Percentiles rank a stretch among this genome's conserved stretches.
Conservation (phyloP, 2,888 invertebrate species). For the Nymphalis polychloros region DNA sequence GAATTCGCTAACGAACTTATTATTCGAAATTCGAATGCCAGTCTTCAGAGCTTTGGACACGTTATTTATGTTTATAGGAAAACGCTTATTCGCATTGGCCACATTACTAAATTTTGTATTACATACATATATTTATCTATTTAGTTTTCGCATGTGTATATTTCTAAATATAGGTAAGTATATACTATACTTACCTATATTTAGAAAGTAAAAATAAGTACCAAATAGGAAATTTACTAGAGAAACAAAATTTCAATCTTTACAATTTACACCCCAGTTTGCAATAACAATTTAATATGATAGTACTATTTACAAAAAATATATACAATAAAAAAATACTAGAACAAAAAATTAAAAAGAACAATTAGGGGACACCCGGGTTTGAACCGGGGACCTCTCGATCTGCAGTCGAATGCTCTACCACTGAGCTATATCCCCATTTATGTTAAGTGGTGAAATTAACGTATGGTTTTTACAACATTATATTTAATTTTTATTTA, state of each 20-base stretch:
- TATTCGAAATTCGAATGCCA: slow-evolving; percentile 61
- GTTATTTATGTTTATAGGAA: slow-evolving; percentile 40
- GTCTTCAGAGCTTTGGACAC: slow-evolving; percentile 45
- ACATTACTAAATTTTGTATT: neutral
- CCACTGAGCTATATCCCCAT: slow-evolving; percentile 40
- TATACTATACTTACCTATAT: too few relatives aligned
- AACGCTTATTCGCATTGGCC: slow-evolving; percentile 11
- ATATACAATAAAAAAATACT: too few relatives aligned
- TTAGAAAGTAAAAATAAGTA: too few relatives aligned
- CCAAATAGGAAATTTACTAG: too few relatives aligned
- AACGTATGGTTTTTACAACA: too few relatives aligned
- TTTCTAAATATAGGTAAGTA: too few relatives aligned
- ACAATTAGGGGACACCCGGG: slow-evolving; percentile 36
- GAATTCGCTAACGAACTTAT: slow-evolving; percentile 68
- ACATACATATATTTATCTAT: neutral
- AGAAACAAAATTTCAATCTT: too few relatives aligned
- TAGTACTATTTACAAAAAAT: too few relatives aligned
- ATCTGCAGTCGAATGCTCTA: slow-evolving; percentile 41
- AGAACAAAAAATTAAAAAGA: slow-evolving; percentile 2
- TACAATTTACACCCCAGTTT: too few relatives aligned
- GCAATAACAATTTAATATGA: too few relatives aligned
- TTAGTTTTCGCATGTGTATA: too few relatives aligned
- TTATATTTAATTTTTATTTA: too few relatives aligned
- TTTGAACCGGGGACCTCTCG: slow-evolving; percentile 41
- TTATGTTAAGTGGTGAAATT: neutral